A percentile compares a stretch with the other conserved stretches of the same genome.
These are phyloP conservation scores for Agriopis aurantiaria DNA, from an alignment of 2,888 invertebrate genomes.

Conservation along the genomic window DNA sequence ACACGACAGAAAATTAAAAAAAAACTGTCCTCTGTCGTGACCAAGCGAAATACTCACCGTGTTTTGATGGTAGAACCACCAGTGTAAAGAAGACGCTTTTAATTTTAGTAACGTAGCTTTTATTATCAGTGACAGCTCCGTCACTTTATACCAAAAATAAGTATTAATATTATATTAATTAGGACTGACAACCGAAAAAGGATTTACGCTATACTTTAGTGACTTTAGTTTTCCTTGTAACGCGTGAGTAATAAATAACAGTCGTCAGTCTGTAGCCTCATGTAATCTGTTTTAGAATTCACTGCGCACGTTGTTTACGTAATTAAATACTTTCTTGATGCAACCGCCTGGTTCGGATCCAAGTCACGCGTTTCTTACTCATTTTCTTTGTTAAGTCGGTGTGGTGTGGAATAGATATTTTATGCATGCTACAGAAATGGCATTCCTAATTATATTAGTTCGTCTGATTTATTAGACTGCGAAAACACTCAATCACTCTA, in stretches of 20 bases:
- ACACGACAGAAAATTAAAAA: no score
- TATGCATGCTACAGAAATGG: slow-evolving; percentile 3
- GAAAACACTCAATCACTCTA: no score
- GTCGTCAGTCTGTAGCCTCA: slow-evolving; percentile 2
- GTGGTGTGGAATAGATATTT: slow-evolving; percentile 23
- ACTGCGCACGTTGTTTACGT: slow-evolving; percentile 23
- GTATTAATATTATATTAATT: no score
- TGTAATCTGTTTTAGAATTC: slow-evolving; percentile 30
- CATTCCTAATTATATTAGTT: slow-evolving; percentile 5
- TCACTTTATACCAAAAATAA: no score
- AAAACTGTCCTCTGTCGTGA: no score
- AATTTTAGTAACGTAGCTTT: no score
- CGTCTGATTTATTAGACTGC: slow-evolving; percentile 9
- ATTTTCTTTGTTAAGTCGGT: slow-evolving; percentile 26
- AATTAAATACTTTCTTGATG: slow-evolving; percentile 27
- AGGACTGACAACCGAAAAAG: no score
- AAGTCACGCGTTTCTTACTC: slow-evolving; percentile 28
- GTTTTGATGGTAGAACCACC: no score
- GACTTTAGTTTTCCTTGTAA: background rate
- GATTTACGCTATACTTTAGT: background rate
- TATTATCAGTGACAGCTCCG: no score
- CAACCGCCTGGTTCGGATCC: slow-evolving; percentile 21
- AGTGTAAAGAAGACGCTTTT: no score
- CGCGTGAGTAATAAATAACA: background rate
- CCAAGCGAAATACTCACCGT: no score